A percentile compares a stretch with the other conserved stretches of the same genome.
These are phyloP conservation scores for Perca fluviatilis DNA, from an alignment of 2,113 vertebrate species.

Conservation along the genomic window DNA sequence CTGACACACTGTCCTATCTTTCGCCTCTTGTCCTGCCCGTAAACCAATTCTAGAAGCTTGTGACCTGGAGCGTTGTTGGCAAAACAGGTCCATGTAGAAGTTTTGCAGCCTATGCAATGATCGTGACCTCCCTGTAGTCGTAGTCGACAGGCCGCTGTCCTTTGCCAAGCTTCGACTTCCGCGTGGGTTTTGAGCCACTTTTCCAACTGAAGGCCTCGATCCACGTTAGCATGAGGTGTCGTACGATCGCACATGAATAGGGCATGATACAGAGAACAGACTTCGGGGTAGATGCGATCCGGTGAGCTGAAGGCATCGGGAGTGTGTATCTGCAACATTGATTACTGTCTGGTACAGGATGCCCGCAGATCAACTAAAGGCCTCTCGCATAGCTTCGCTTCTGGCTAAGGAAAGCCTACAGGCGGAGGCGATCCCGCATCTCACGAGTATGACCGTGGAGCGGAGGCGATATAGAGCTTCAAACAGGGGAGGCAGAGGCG, in stretches of 20 bases:
- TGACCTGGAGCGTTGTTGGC: neutral
- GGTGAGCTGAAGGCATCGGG: neutral
- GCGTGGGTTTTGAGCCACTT: neutral
- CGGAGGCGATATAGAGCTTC: neutral
- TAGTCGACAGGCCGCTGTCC: accelerated
- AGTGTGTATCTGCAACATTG: neutral
- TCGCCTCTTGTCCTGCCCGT: neutral
- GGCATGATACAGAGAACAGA: neutral
- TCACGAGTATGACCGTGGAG: accelerated
- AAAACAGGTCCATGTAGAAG: neutral
- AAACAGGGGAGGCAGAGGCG: accelerated
- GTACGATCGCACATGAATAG: neutral
- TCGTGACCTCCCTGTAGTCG: neutral
- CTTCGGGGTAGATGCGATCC: neutral
- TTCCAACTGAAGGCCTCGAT: neutral
- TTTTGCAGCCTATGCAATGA: neutral
- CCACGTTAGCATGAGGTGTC: neutral
- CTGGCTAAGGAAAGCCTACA: neutral
- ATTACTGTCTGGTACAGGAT: neutral
- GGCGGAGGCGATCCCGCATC: neutral
- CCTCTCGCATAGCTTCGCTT: neutral
- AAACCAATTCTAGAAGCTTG: neutral
- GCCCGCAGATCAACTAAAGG: neutral
- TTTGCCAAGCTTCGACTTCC: neutral
- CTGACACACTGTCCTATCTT: neutral